A percentile compares a stretch with the other conserved stretches of the same genome.
Evolutionary conservation across 2,797 vertebrate genomes (phyloP).

Genomic region (Poeciliopsis presidionis): DNA sequence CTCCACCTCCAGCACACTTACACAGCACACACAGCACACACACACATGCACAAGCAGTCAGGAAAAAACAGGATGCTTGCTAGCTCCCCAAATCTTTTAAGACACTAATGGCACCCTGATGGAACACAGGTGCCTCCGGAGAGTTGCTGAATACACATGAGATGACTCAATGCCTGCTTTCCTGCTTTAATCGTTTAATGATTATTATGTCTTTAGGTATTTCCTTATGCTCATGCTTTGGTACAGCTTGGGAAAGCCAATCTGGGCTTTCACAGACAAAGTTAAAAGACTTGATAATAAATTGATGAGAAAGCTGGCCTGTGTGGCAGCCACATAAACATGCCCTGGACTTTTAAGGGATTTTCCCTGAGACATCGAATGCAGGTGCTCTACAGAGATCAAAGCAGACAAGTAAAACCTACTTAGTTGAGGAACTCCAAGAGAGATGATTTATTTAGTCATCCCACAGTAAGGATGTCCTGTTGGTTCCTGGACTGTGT

Average conservation of each 20-base stretch:
- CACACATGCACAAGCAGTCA: slow-evolving; percentile 18
- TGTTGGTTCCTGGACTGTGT: slow-evolving; percentile 57
- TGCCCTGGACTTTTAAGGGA: slow-evolving; percentile 75
- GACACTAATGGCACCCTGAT: slow-evolving; percentile 77
- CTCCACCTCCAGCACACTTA: slow-evolving; percentile 15
- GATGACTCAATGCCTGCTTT: slow-evolving; percentile 71
- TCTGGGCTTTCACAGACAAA: slow-evolving; percentile 38
- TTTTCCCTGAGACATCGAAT: slow-evolving; percentile 78
- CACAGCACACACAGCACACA: slow-evolving; percentile 25
- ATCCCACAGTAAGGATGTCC: slow-evolving; percentile 69
- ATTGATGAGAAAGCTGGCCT: slow-evolving; percentile 74
- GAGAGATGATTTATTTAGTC: slow-evolving; percentile 71
- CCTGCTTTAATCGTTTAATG: slow-evolving; percentile 77
- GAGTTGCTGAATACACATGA: slow-evolving; percentile 64
- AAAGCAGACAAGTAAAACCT: slow-evolving; percentile 73
- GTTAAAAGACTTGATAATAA: slow-evolving; percentile 71
- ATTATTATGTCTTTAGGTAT: slow-evolving; percentile 76
- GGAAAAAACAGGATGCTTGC: slow-evolving; percentile 70
- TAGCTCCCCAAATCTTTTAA: slow-evolving; percentile 70
- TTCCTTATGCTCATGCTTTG: slow-evolving; percentile 66
- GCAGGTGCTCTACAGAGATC: slow-evolving; percentile 80
- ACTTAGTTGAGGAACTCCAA: slow-evolving; percentile 64
- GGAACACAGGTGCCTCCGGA: slow-evolving; percentile 77
- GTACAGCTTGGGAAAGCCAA: slow-evolving; percentile 51
- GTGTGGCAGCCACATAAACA: slow-evolving; percentile 73